Conservation (phyloP, 1,140 invertebrate genomes). For the Theocolax elegans region DNA sequence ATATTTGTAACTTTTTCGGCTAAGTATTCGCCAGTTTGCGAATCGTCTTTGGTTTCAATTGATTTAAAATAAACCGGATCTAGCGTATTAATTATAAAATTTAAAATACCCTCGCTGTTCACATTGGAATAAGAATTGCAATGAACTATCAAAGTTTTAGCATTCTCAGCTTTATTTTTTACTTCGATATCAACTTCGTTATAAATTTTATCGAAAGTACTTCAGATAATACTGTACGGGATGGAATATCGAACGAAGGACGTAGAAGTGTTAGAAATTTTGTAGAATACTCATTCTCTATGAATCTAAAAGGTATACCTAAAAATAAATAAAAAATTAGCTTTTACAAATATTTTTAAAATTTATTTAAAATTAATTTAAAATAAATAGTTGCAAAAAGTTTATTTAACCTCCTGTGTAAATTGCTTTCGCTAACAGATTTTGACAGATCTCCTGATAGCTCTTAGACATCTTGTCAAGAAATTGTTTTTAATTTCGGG, state of each 20-base stretch:
- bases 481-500: too few relatives aligned
- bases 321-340: too few relatives aligned
- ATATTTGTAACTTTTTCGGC: constrained; percentile 35
- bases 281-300: constrained; percentile 1
- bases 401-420: too few relatives aligned
- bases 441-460: too few relatives aligned
- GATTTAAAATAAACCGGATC: constrained; percentile 39
- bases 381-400: too few relatives aligned
- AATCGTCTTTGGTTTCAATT: constrained; percentile 19
- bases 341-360: too few relatives aligned
- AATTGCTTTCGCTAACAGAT: too few relatives aligned
- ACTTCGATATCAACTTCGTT: constrained; percentile 10
- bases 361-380: too few relatives aligned
- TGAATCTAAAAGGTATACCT: neutral
- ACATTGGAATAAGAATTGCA: constrained; percentile 39
- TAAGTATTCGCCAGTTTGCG: constrained; percentile 39
- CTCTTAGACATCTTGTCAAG: too few relatives aligned
- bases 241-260: constrained; percentile 1
- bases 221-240: neutral
- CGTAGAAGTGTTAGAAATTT: neutral
- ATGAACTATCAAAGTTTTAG: constrained; percentile 18
- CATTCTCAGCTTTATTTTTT: neutral
- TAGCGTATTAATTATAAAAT: constrained; percentile 46
- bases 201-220: neutral
- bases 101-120: constrained; percentile 39